These are phyloP conservation scores for Amphipoea lucens DNA, from an alignment of 2,888 invertebrate genomes.

Conservation along the genomic window DNA sequence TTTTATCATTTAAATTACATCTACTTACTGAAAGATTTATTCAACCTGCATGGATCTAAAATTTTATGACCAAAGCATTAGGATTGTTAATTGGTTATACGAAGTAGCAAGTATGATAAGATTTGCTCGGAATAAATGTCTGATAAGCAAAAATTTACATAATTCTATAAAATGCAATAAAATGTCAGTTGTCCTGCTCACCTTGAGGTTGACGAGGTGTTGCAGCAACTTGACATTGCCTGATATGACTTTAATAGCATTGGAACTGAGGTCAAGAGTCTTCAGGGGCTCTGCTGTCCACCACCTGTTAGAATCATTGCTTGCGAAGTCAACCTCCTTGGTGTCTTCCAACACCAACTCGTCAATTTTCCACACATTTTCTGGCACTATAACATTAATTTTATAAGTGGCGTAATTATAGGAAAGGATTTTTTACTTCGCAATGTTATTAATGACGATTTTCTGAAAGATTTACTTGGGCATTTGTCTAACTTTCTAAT, in stretches of 20 bases:
- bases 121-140: conserved; percentile 18
- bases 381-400: conserved; percentile 91
- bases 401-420: not conserved
- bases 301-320: conserved; percentile 92
- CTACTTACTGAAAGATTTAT: not conserved
- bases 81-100: not conserved
- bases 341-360: conserved; percentile 91
- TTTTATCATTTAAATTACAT: not conserved
- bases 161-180: conserved; percentile 24
- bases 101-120: conserved; percentile 1
- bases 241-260: conserved; percentile 92
- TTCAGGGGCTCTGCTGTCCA: conserved; percentile 95
- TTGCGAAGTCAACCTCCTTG: conserved; percentile 91
- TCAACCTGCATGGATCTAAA: not conserved
- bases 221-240: conserved; percentile 92
- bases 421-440: not conserved
- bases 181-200: conserved; percentile 77
- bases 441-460: not conserved
- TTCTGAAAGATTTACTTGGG: not conserved
- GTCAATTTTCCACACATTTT: conserved; percentile 93
- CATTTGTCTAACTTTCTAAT: not conserved
- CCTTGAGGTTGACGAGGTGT: conserved; percentile 93
- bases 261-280: conserved; percentile 94
- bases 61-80: not conserved
- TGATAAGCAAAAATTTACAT: conserved; percentile 11